Percentiles rank a stretch among this genome's conserved stretches.
These are phyloP conservation scores for Aethes cnicana DNA, from an alignment of 2,888 invertebrate species.

Conservation along the genomic window DNA sequence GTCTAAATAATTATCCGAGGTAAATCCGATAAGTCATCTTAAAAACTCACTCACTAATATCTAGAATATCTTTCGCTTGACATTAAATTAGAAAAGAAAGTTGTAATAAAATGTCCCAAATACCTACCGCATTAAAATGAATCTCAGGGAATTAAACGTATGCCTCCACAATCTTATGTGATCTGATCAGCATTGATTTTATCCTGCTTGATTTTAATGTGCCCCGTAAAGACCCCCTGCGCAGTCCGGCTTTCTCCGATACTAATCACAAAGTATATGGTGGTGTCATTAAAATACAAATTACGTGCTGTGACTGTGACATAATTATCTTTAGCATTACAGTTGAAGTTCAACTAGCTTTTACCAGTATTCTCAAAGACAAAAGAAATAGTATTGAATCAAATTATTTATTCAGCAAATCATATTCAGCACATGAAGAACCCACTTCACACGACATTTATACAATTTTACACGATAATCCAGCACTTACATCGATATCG, in stretches of 20 bases:
- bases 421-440: too few relatives aligned
- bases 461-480: too few relatives aligned
- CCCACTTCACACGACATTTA: too few relatives aligned
- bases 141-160: not conserved
- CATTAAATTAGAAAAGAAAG: too few relatives aligned
- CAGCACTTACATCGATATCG: too few relatives aligned
- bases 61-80: too few relatives aligned
- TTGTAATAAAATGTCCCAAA: not conserved
- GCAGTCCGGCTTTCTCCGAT: conserved; percentile 29
- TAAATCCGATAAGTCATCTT: too few relatives aligned
- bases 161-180: conserved; percentile 10
- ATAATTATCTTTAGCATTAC: conserved; percentile 15
- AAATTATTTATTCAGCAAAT: too few relatives aligned
- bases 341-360: conserved; percentile 9
- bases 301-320: conserved; percentile 19
- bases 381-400: too few relatives aligned
- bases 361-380: conserved; percentile 11
- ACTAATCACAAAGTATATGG: conserved; percentile 31
- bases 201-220: conserved; percentile 17
- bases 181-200: conserved; percentile 16
- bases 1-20: too few relatives aligned
- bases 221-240: conserved; percentile 24
- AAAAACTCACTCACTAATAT: too few relatives aligned
- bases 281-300: conserved; percentile 30
- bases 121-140: not conserved